Base-by-base conservation (phyloP, 2,113 vertebrate species). In the Chionodraco myersi region DNA sequence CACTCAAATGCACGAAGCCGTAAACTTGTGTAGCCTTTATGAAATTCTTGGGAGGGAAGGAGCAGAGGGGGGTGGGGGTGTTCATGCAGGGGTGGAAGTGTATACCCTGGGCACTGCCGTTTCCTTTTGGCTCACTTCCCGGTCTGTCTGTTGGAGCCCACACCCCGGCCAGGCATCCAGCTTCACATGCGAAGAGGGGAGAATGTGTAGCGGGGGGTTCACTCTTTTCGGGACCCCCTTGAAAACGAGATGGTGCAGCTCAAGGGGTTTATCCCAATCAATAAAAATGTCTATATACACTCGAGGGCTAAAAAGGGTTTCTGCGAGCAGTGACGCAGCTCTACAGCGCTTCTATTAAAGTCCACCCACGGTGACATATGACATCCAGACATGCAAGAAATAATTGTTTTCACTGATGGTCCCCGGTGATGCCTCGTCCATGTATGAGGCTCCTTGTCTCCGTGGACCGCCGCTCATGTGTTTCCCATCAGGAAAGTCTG, bases 401-500 rank as follows among this genome's bases (percentile, higher is more conserved):
- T 96, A 96, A 95, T 95, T 91, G 93, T 95, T 96, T 95, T 94
- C 91, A 95, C 95, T 92, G 95, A 97, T 95, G 96, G 94, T 96
- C 95, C 95, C 94, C 91, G 92, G 93, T 86, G 91, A 87, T 94
- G 89, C 91, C 95, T 75, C 85, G 92, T 94, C 95, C 95, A 62
- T 93, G 81, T 90, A 93, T 92, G 95, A 95, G 93, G 91, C 95
- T 96, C 92, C 93, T 92, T 88, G 94, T 94, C 92, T 92, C 86
- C 13, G 70, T 36, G 63, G 80, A 79, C 79, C 66, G 44, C 95
- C 21, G 90, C 96, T 97, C 97, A 98, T 98, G 96, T 99, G 98
- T 99, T 99, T 99, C 96, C 96, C 96, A 99, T 99, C 96, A 97
- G 95, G 95, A 95, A 95, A 95, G 96, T 97, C 97, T 99, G 98